Base-by-base conservation (phyloP, 2,113 vertebrate genomes). In the Proteles cristata region DNA sequence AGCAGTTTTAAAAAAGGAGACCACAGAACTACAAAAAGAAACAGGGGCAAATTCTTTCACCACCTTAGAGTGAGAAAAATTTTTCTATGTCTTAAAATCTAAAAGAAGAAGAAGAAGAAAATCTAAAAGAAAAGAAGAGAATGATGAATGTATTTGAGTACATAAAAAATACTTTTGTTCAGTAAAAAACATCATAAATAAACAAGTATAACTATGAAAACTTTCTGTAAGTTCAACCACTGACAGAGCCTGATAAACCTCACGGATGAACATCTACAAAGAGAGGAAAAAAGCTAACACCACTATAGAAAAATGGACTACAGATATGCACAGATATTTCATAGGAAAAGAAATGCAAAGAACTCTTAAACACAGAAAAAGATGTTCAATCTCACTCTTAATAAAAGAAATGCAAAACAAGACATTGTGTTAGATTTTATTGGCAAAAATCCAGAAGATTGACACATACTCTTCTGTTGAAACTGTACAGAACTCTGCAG, bases 141-240 rank as follows among this genome's bases (percentile, higher is more conserved):
- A 9, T 88, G n/a, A 81, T 45, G 19, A 25, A 61, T 45, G 19
- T 19, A 61, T 71, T 63, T 87, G 50, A 80, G 63, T 79, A 80
- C 23, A 55, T 26, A 92, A 55, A 87, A 16, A 7, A 50, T 43
- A 16, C 63, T n/a, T 35, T 58, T 58, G 2, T 55, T 68, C 25
- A 68, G 50, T 23, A 71, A 61, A 95, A 61, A 85, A 68, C 17
- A 11, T 65, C 19, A 33, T 77, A 76, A 90, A 71, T 58, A 61
- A 91, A 95, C 74, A 69, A 76, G 6, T 81, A 35, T 50, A 94
- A 80, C 39, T 71, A 21, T 92, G 53, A 43, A 86, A 95, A 91
- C 39, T 25, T 21, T 83, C 53, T 33, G 15, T 50, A 80, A 50
- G 35, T 71, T 80, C 35, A 95, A 63, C 14, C 50, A 91, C 19